Percentiles rank a stretch among this genome's conserved stretches.
Conservation (phyloP, 2,113 vertebrate species). For the Eubucco bourcierii region DNA sequence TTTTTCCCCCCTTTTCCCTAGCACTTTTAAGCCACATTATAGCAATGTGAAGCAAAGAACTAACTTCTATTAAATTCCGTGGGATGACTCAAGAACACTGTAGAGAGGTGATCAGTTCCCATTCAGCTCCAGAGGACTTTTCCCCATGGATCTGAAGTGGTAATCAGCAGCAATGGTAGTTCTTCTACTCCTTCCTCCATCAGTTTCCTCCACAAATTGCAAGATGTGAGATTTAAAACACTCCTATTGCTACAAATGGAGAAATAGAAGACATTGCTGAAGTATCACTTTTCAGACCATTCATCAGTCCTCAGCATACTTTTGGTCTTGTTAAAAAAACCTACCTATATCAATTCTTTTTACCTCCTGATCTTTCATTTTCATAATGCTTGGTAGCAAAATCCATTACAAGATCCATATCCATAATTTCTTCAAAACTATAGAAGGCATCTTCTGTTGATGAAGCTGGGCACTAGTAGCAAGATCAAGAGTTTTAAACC, state of each 20-base stretch:
- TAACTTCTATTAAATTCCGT: neutral
- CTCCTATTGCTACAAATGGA: neutral
- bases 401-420: neutral
- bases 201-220: neutral
- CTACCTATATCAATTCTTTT: neutral
- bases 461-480: neutral
- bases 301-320: neutral
- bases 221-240: neutral
- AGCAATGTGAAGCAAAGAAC: neutral
- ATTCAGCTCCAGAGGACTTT: neutral
- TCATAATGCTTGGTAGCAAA: neutral
- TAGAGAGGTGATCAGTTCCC: neutral
- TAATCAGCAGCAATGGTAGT: neutral
- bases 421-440: neutral
- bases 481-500: neutral
- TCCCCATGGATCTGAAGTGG: neutral
- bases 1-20: too few species aligned
- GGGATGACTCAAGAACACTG: neutral
- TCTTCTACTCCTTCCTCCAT: neutral
- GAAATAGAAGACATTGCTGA: neutral
- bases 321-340: rapidly evolving
- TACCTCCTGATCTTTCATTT: neutral
- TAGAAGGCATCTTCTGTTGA: neutral
- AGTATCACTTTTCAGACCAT: neutral
- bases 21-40: neutral